Base-by-base conservation (phyloP, 1,140 invertebrate species). In the Drosophila tristis region DNA sequence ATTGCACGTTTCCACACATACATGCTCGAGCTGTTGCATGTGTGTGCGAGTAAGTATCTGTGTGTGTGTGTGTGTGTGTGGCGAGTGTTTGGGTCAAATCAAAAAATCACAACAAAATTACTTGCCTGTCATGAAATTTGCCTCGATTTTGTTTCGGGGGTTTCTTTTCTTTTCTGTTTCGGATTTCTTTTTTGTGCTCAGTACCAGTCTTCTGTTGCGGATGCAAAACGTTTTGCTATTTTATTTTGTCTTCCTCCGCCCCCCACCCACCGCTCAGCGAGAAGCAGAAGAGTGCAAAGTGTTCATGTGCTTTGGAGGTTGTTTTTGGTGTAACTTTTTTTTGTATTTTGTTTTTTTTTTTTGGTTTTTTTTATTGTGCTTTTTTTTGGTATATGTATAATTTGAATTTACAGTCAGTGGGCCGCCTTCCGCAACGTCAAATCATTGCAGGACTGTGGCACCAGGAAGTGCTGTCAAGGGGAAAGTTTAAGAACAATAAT, bases 21-120 rank as follows among this genome's bases (percentile, higher is more conserved):
- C 35, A 39, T 39, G 9, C 0, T 4, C 31, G 31, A 35, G 35
- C 35, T 39, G 31, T 29, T 70, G 62, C 67, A 65, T 55, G 47
- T 57, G 26, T 71, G 31, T 63, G n/a, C 49, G 47, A 50, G 8
- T 71, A 35, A 39, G 29, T 55, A 42, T 49, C 44, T 13, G 39
- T 51, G 43, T 44, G 29, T 45, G 11, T 59, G 51, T 58, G 9
- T 45, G 6, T 45, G 48, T 74, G 56, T 78, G 44, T 48, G 51
- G 25, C 56, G 74, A 78, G 65, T 80, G 82, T 86, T 84, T 86
- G 82, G 81, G 82, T 86, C 82, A 78, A 86, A 86, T 86, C 81
- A 86, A 86, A 86, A 86, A 86, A 86, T 86, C 82, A 87, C 82
- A 86, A 86, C 81, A 86, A 86, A 86, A 81, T 86, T 86, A 86